These are phyloP conservation scores for Elephas maximus DNA, from an alignment of 2,113 vertebrate species.

Conservation along the genomic window DNA sequence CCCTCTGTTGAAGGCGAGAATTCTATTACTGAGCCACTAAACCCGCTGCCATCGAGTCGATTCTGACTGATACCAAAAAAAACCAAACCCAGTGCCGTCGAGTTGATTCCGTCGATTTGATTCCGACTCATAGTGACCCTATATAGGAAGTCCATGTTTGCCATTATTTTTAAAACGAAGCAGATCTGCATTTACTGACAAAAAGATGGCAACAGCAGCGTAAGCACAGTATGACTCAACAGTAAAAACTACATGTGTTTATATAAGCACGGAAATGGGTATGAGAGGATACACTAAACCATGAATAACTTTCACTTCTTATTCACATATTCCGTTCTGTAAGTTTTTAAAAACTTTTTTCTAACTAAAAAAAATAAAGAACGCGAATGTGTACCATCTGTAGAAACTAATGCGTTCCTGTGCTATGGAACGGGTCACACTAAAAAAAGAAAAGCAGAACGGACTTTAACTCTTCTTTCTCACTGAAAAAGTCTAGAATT, in stretches of 20 bases:
- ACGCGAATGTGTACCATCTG: neutral
- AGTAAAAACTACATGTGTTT: neutral
- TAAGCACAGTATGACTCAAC: neutral
- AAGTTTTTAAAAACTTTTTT: neutral
- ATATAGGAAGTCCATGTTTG: neutral
- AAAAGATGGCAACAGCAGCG: neutral
- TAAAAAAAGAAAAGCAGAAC: slow-evolving; percentile 55
- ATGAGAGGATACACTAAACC: neutral
- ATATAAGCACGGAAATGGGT: neutral
- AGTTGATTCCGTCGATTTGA: neutral
- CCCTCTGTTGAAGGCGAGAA: too few relatives aligned
- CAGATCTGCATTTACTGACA: neutral
- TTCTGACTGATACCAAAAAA: neutral
- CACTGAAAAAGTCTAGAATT: neutral
- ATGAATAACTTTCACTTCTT: neutral
- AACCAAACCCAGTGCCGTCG: neutral
- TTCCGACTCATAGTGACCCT: neutral
- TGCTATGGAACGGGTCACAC: neutral
- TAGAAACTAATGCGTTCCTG: neutral
- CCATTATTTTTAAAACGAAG: slow-evolving; percentile 32
- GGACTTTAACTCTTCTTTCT: neutral
- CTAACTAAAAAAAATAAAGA: slow-evolving; percentile 15
- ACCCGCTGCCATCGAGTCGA: neutral
- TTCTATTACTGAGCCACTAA: too few relatives aligned
- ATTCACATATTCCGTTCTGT: neutral